Base-by-base conservation (phyloP, 2,888 invertebrate species). In the Nomada goodeniana region DNA sequence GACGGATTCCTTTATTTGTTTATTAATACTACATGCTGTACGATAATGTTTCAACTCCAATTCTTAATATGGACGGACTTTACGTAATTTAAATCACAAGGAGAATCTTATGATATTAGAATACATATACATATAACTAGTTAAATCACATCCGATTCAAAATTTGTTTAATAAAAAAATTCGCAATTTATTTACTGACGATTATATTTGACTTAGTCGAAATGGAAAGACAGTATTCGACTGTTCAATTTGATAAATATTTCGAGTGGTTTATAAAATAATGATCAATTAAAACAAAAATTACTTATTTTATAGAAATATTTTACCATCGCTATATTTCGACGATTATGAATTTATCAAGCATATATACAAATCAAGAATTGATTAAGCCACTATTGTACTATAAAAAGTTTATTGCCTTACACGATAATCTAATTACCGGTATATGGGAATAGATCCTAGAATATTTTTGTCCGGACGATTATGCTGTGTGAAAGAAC, bases 281-380 rank as follows among this genome's bases (percentile, higher is more conserved):
- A 23, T 63, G 36, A 36, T 7, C 23, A 18, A 50, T 77, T 18
- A 44, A 23, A 57, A 29, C 15, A 50, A 44, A 73, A 44, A 44
- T 73, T 44, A 65, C 65, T 29, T 69, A 23, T 77, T 77, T 60
- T 64, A 61, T 59, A 67, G 50, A 55, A 61, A 50, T 42, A n/a
- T 74, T 76, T 65, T 65, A 73, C 65, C 11, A 13, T 55, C 47
- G 53, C 26, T 44, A 53, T 53, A 11, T 74, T 55, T 42, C n/a
- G 65, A 36, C 68, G 55, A 69, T 80, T 53, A 50, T 74, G 52
- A 44, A 79, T n/a, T 73, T 64, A 64, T 55, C 53, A n/a, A 64
- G n/a, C 15, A 68, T n/a, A 9, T 50, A 47, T 60, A 55, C 10
- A 50, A 36, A 65, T 61, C 47, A 63, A 52, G 44, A 73, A 79